A percentile compares a stretch with the other conserved stretches of the same genome.
These are phyloP conservation scores for Chymomyza costata DNA, from an alignment of 1,140 invertebrate genomes.

Conservation along the genomic window DNA sequence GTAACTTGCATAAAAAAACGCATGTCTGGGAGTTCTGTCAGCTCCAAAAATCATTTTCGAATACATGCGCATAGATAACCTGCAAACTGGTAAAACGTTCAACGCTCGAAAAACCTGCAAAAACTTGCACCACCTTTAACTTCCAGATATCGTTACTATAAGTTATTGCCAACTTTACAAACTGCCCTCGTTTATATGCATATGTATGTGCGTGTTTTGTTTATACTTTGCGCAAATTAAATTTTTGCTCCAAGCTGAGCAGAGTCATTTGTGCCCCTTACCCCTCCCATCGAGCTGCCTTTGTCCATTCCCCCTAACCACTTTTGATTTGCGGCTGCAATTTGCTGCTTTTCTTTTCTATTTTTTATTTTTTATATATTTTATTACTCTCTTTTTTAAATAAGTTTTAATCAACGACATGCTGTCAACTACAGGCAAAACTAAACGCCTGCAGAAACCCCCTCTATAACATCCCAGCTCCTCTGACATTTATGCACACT, in stretches of 20 bases:
- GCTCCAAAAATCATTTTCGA: too few relatives aligned
- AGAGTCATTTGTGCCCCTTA: background rate
- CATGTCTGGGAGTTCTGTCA: too few relatives aligned
- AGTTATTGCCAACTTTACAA: too few relatives aligned
- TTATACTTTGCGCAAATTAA: slow-evolving; percentile 5
- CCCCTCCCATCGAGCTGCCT: background rate
- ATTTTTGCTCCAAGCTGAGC: slow-evolving; percentile 4
- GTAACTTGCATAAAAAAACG: too few relatives aligned
- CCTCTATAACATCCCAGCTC: background rate
- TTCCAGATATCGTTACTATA: too few relatives aligned
- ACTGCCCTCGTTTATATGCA: too few relatives aligned
- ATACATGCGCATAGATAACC: too few relatives aligned
- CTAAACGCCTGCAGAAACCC: too few relatives aligned
- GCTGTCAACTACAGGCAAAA: slow-evolving; percentile 3
- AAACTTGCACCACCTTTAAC: too few relatives aligned
- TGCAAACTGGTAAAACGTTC: too few relatives aligned
- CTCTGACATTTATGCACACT: background rate
- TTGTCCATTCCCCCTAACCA: background rate
- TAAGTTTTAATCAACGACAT: slow-evolving; percentile 8
- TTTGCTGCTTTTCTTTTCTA: background rate
- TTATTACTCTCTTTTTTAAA: background rate
- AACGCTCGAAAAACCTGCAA: too few relatives aligned
- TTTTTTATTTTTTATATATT: background rate
- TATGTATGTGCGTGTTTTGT: background rate
- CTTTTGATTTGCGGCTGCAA: background rate